phyloP scores from a whole-genome alignment of 2,888 invertebrate species.

The Elegia similella region DNA sequence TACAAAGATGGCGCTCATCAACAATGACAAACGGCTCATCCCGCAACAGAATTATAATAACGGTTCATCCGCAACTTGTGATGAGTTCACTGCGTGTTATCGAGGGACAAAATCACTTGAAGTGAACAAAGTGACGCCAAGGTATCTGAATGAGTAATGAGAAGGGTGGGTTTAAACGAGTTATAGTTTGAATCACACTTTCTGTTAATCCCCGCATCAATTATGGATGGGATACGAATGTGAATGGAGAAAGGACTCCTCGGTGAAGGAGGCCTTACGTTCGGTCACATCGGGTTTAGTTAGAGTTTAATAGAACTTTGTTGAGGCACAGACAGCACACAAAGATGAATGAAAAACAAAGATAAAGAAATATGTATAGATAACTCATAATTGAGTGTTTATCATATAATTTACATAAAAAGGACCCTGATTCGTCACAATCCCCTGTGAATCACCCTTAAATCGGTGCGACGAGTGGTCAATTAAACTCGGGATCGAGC shows the following conservation, averaged over 20 bases:
- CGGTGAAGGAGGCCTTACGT: too few relatives aligned
- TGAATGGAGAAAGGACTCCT: slow-evolving; percentile 27
- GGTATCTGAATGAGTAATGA: slow-evolving; percentile 62
- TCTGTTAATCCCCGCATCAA: slow-evolving; percentile 57
- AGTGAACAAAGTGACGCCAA: slow-evolving; percentile 57
- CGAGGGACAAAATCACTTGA: slow-evolving; percentile 52
- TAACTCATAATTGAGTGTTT: too few relatives aligned
- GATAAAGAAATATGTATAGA: too few relatives aligned
- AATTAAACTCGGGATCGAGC: slow-evolving; percentile 54
- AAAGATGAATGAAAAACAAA: too few relatives aligned
- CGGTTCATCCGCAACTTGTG: slow-evolving; percentile 52
- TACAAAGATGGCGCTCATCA: slow-evolving; percentile 17
- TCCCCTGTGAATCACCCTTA: neutral
- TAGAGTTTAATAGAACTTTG: too few relatives aligned
- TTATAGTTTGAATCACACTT: slow-evolving; percentile 57
- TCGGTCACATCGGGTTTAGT: too few relatives aligned
- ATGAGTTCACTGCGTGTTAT: slow-evolving; percentile 49
- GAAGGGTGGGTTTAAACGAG: slow-evolving; percentile 50
- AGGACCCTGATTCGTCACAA: neutral
- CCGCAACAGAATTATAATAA: slow-evolving; percentile 52
- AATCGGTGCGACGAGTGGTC: slow-evolving; percentile 38
- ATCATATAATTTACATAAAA: neutral
- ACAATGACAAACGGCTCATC: slow-evolving; percentile 41
- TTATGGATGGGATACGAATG: slow-evolving; percentile 56
- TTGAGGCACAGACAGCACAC: too few relatives aligned